Percentiles rank a stretch among this genome's conserved stretches.
Conservation (phyloP, 2,888 invertebrate genomes). For the Agrilus biguttatus region DNA sequence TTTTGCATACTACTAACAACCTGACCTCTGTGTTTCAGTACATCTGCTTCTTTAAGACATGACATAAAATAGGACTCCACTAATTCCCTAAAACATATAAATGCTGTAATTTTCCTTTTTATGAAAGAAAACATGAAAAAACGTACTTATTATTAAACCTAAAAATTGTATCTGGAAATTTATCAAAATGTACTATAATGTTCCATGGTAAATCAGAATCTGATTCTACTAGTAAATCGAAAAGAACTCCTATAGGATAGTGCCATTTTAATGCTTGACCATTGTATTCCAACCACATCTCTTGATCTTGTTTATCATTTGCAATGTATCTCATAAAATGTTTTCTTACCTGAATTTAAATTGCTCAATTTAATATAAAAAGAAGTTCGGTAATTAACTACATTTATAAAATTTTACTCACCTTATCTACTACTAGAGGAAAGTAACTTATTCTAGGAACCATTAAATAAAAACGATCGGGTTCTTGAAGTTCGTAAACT, state of each 20-base stretch:
- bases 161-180: constrained; percentile 86
- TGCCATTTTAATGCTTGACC: constrained; percentile 86
- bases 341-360: constrained; percentile 55
- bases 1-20: constrained; percentile 86
- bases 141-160: constrained; percentile 69
- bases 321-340: constrained; percentile 75
- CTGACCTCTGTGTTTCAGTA: constrained; percentile 87
- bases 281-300: constrained; percentile 91
- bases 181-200: constrained; percentile 85
- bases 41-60: constrained; percentile 93
- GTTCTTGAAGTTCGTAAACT: constrained; percentile 74
- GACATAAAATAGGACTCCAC: constrained; percentile 93
- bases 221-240: constrained; percentile 55
- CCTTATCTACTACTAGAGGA: constrained; percentile 90
- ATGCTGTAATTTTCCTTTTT: background rate
- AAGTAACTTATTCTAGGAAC: constrained; percentile 88
- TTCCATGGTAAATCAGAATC: constrained; percentile 81
- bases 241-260: constrained; percentile 79
- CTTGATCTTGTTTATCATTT: constrained; percentile 66
- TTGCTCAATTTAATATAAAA: background rate
- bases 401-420: constrained; percentile 24
- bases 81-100: constrained; percentile 50
- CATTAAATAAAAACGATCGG: constrained; percentile 88
- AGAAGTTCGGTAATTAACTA: background rate
- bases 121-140: constrained; percentile 2